These are phyloP conservation scores for Luffia ferchaultella DNA, from an alignment of 2,888 invertebrate genomes.

Conservation along the genomic window DNA sequence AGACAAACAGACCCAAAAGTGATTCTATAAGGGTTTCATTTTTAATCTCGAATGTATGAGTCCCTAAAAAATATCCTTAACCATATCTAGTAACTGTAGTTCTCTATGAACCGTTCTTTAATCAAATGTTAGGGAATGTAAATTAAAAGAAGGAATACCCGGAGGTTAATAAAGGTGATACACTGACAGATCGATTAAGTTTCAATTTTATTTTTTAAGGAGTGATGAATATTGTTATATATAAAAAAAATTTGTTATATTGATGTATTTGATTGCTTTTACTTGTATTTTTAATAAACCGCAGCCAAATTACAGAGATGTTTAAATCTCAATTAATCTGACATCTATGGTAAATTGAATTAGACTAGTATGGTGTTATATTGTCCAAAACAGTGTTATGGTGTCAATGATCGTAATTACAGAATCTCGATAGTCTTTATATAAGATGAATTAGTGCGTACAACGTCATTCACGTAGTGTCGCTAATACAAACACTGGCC, in stretches of 20 bases:
- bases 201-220: neutral
- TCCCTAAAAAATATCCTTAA: too few species aligned
- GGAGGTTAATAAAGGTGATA: too few species aligned
- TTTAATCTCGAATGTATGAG: too few species aligned
- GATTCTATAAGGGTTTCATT: too few species aligned
- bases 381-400: neutral
- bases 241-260: neutral
- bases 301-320: too few species aligned
- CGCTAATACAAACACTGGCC: neutral
- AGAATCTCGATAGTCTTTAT: neutral
- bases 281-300: neutral
- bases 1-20: too few species aligned
- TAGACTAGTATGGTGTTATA: neutral
- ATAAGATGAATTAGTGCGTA: neutral
- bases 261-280: neutral
- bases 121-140: neutral
- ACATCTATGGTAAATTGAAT: too few species aligned
- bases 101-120: neutral
- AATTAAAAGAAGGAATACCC: neutral
- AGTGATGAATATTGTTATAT: too few species aligned
- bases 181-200: too few species aligned
- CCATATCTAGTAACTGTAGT: neutral
- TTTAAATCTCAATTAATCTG: too few species aligned
- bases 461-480: neutral
- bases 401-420: neutral